Evolutionary conservation across 1,140 invertebrate species (phyloP), one percentile per base, ranked within the genome.

Genomic region (Bombus fervidus): DNA sequence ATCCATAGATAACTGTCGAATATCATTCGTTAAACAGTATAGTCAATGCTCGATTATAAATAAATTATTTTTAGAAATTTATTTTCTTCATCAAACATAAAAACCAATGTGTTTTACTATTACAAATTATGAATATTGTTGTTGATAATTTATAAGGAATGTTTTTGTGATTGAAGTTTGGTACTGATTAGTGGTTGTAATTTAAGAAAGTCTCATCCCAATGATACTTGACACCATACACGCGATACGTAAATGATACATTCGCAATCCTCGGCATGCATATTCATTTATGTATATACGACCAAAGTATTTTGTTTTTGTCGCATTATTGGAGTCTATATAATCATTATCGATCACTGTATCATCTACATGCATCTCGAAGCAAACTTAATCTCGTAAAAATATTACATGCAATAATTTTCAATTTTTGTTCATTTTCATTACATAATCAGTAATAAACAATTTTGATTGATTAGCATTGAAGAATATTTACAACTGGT

Each of bases 121-220:
- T 41, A n/a, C 12, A 72, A 25, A 41, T 43, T 72, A 39, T 25
- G 0, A 13, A 71, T 28, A 71, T 5, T 71, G 12, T 28, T 39
- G 10, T 39, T 71, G 37, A 12, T 39, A 13, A 28, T 66, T 68
- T 68, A 37, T 68, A 39, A 39, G 18, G 3, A 37, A 69, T 69
- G 28, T 28, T 41, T 41, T 47, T 75, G 25, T 10, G 69, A 79
- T 47, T 79, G 75, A 79, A 47, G 34, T 25, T 68, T 34, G 28
- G 6, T 39, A 31, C 34, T 25, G 28, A 37, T 69, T 39, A 3
- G 2, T 10, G n/a, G 1, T 37, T 39, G 68, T 81, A 81, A 81
- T 68, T 57, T 34, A 83, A 83, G 72, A 83, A 64, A 68, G 22
- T 71, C n/a, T 59, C 73, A 77, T 77, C 43, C n/a, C 62, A 84